phyloP scores from a whole-genome alignment of 1,140 invertebrate genomes.

The Drosophila rufa region DNA sequence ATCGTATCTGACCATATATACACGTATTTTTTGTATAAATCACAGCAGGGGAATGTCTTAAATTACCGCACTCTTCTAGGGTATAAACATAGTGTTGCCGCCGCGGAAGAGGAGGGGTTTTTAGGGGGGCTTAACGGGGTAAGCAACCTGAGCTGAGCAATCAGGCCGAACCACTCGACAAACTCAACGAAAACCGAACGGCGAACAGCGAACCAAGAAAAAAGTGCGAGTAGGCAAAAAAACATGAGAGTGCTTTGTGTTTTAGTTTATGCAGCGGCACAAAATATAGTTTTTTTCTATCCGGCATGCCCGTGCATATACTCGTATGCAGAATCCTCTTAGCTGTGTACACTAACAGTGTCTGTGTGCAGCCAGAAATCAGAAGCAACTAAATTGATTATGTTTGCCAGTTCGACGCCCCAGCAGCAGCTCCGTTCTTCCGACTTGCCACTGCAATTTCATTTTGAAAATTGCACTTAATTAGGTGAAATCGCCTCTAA shows the following conservation, averaged over 20 bases:
- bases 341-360: constrained; percentile 12
- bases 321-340: constrained; percentile 29
- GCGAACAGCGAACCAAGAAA: constrained; percentile 29
- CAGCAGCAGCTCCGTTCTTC: constrained; percentile 10
- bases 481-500: constrained; percentile 56
- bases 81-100: constrained; percentile 27
- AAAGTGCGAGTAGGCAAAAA: constrained; percentile 44
- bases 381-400: constrained; percentile 79
- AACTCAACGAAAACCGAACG: constrained; percentile 23
- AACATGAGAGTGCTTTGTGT: constrained; percentile 49
- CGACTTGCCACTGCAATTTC: constrained; percentile 21
- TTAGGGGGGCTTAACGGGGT: constrained; percentile 1
- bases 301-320: constrained; percentile 35
- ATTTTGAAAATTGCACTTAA: constrained; percentile 67
- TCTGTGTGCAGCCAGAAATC: constrained; percentile 66
- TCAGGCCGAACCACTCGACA: constrained; percentile 64
- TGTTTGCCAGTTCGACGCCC: constrained; percentile 15
- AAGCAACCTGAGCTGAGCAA: constrained; percentile 73
- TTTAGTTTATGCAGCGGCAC: constrained; percentile 74
- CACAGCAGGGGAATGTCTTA: constrained; percentile 18
- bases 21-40: neutral
- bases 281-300: constrained; percentile 46
- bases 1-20: neutral
- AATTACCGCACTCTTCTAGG: constrained; percentile 27
- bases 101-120: neutral